A percentile compares a stretch with the other conserved stretches of the same genome.
Evolutionary conservation across 2,797 vertebrate species (phyloP).

Genomic region (Megaceryle alcyon): DNA sequence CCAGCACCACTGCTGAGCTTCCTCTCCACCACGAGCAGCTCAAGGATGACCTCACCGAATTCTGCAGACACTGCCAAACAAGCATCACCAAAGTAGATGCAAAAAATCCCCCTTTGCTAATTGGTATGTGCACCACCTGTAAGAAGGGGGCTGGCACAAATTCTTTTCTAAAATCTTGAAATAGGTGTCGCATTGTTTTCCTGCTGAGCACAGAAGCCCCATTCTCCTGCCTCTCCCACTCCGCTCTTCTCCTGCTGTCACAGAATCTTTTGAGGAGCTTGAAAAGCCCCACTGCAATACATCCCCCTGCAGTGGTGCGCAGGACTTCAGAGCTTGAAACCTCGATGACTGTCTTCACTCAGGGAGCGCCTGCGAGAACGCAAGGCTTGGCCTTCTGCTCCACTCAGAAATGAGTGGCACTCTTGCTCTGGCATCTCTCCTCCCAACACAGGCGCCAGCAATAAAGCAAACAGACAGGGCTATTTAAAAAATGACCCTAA

Average conservation of each 20-base stretch:
- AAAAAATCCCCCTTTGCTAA: not conserved
- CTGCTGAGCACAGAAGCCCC: not conserved
- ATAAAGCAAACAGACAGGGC: slow-evolving; percentile 37
- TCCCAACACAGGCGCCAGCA: rapidly evolving
- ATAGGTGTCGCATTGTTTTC: rapidly evolving
- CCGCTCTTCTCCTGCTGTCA: not conserved
- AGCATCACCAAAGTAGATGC: not conserved
- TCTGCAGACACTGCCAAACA: not conserved
- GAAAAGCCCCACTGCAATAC: not conserved
- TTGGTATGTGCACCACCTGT: not conserved
- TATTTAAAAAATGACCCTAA: slow-evolving; percentile 48
- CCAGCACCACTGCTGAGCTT: not conserved
- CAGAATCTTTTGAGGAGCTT: not conserved
- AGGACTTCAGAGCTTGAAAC: not conserved
- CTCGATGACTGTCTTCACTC: not conserved
- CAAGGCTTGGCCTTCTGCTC: not conserved
- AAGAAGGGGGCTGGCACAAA: not conserved
- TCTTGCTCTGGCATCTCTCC: not conserved
- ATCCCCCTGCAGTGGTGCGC: rapidly evolving
- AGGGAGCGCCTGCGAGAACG: not conserved
- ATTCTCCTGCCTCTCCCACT: not conserved
- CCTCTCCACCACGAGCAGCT: not conserved
- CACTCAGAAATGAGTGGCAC: rapidly evolving
- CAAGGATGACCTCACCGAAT: not conserved
- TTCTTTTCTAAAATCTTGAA: not conserved